Evolutionary conservation across 1,140 invertebrate genomes (phyloP), one percentile per base, ranked within the genome.

Genomic region (Calliopsis andreniformis): DNA sequence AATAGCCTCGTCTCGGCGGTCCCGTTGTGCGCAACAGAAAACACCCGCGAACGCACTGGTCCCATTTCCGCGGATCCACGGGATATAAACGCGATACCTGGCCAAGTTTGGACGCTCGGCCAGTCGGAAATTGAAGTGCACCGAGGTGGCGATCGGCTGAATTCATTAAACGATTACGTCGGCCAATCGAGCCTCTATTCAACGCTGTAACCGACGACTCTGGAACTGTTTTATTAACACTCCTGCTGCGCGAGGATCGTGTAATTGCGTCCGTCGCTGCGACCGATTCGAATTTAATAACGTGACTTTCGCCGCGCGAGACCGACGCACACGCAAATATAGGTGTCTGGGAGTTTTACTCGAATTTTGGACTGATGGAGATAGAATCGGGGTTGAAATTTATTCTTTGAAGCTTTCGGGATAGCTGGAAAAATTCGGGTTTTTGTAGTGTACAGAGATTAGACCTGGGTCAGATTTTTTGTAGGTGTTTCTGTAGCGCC

Each of bases 101-200:
- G 49, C 56, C 35, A 12, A 20, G 20, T 12, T n/a, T 20, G n/a
- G n/a, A n/a, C 32, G 16, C 8, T 51, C 32, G 43, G 4, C 2
- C 23, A 20, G 6, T 32, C 2, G 25, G 20, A 56, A 56, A 68
- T 68, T 56, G 51, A 68, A 68, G 25, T 23, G 51, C 35, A 7
- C 20, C 32, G 32, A 42, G 18, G 6, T 47, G 16, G 32, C 12
- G 35, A 56, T 53, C 66, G 25, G 45, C 12, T 20, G 67, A 45
- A 69, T 69, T 69, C 53, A 58, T 69, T 69, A 69, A 58, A 69
- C 53, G 53, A 30, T 58, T 58, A 23, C 53, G 53, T 20, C 25
- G 8, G 5, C 14, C 66, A 14, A 43, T 56, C 35, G 35, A 30
- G 10, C 32, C 7, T 3, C n/a, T 4, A 39, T 42, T 67, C 23